Evolutionary conservation across 2,113 vertebrate species (phyloP), one percentile per base, ranked within the genome.

Genomic region (Albula glossodonta): DNA sequence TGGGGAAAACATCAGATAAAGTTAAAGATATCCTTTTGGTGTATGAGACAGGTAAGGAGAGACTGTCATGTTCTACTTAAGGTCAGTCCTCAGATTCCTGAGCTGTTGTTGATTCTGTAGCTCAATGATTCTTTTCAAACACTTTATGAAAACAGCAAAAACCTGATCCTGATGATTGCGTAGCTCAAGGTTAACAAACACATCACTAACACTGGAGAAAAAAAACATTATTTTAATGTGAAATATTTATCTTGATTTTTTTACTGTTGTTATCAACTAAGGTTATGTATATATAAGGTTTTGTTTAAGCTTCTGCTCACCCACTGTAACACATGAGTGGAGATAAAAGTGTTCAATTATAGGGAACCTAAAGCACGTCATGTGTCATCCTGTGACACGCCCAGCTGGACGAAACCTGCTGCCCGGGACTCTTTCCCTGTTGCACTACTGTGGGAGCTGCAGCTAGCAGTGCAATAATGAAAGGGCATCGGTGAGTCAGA

Each of bases 381-480:
- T 56, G 78, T 78, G 81, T 51, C 79, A 31, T 74, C 7, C 22
- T 78, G 41, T 79, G 31, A 19, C n/a, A 8, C 81, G 2, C 49
- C 19, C 51, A 22, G 8, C 49, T 9, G 63, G 63, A 0, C 19
- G 50, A 84, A 7, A n/a, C 88, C 89, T 93, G 89, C 92, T 94
- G 96, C 94, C 93, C 96, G 96, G 93, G 91, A 96, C 97, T 97
- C 97, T 97, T 97, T 97, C 97, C 95, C 95, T 98, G 96, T 97
- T 98, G 97, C 97, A 97, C 97, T 97, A 97, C 97, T 98, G 97
- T 97, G 94, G 94, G 91, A 93, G 93, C 92, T 93, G 90, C 89
- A 95, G 94, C 94, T 90, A 97, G 97, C 97, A 98, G 97, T 98
- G 97, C 97, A 98, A 98, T 97, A 97, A 97, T 96, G 97, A 98